Evolutionary conservation across 2,113 vertebrate species (phyloP), one percentile per base, ranked within the genome.

Genomic region (Pimephales promelas): DNA sequence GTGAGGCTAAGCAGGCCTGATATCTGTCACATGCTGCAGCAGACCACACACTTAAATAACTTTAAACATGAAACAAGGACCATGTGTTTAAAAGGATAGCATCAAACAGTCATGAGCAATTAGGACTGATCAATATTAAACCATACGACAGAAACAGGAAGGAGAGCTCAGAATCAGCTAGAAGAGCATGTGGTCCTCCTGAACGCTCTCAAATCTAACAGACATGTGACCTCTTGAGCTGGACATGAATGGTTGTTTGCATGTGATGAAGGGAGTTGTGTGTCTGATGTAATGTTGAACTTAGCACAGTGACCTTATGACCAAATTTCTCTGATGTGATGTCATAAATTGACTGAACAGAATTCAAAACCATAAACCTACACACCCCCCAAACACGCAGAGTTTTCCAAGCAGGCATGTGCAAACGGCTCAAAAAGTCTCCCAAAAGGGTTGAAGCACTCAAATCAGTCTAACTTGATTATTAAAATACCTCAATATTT

Each of bases 401-500:
- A 75, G 47, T 76, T 76, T 76, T 57, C 31, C 74, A 76, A 1
- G 10, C 52, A 36, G 20, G 20, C 74, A 76, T n/a, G 74, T 57
- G 13, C 20, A 57, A 77, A 36, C 2, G 9, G 28, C 20, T 76
- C 10, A 10, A 76, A 76, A 76, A 36, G 28, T n/a, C 34, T 57
- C 34, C 31, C 10, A 36, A 77, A 59, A 77, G 20, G 11, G 3
- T 4, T 36, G 28, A 76, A 56, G 28, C 56, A 56, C 18, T 47
- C 31, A 77, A 57, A 77, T 34, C 22, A 77, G 4, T 16, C 40
- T 59, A 77, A 77, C 54, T 24, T 77, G 34, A 77, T 77, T 52
- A 75, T 56, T 36, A 54, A 75, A 75, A 75, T n/a, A 56, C 28
- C 73, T 75, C 26, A 8, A 31, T 36, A 49, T 75, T 56, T 75